phyloP scores from a whole-genome alignment of 2,797 vertebrate species.

The Crocodylus rhombifer region DNA sequence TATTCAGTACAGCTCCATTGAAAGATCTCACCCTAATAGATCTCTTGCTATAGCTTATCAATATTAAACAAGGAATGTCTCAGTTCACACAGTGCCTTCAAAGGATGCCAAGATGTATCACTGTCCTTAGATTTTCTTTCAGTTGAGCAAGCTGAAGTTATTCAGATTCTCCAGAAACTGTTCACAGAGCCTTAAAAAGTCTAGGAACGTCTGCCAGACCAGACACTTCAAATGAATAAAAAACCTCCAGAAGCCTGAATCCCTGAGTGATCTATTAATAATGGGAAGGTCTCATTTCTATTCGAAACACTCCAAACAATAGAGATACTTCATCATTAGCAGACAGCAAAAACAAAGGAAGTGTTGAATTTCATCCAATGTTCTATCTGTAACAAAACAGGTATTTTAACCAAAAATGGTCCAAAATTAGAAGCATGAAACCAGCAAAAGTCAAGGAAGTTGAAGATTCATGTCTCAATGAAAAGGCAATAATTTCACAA shows the following conservation, averaged over 20 bases:
- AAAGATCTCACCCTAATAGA: constrained; percentile 44
- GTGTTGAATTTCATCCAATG: background rate
- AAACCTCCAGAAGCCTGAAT: constrained; percentile 43
- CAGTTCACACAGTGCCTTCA: constrained; percentile 10
- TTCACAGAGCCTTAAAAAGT: constrained; percentile 38
- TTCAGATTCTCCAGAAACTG: constrained; percentile 41
- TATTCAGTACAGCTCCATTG: constrained; percentile 46
- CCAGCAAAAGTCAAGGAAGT: constrained; percentile 8
- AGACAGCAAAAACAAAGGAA: constrained; percentile 48
- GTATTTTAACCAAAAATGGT: constrained; percentile 26
- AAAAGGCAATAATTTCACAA: constrained; percentile 23
- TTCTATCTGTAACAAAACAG: constrained; percentile 22
- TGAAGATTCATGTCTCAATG: background rate
- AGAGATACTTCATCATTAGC: constrained; percentile 33
- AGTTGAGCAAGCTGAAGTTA: constrained; percentile 22
- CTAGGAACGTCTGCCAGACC: constrained; percentile 59
- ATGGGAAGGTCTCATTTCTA: constrained; percentile 46
- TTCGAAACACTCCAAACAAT: constrained; percentile 32
- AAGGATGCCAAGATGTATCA: background rate
- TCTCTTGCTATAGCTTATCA: constrained; percentile 34
- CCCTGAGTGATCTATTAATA: constrained; percentile 48
- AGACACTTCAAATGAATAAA: constrained; percentile 36
- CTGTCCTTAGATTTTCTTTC: constrained; percentile 25
- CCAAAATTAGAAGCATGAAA: constrained; percentile 8
- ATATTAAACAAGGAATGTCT: background rate